These are phyloP conservation scores for Eretmochelys imbricata DNA, from an alignment of 2,113 vertebrate genomes.

Conservation along the genomic window DNA sequence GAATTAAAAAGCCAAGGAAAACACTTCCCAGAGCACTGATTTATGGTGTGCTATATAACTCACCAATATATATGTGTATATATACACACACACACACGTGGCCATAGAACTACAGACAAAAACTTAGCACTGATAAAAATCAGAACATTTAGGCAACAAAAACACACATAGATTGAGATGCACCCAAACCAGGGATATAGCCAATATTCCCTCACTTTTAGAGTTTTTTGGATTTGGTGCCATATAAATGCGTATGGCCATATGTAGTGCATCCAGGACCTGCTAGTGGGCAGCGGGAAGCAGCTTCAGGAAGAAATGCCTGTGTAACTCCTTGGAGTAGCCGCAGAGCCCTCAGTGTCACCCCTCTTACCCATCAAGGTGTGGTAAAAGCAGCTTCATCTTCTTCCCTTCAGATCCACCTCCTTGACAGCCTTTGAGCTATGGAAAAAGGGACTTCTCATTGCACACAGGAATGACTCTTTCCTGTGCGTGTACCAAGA, in stretches of 20 bases:
- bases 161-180: rapidly evolving
- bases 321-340: not conserved
- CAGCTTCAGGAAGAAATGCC: not conserved
- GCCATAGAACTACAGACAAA: not conserved
- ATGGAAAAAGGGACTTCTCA: not conserved
- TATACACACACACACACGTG: not conserved
- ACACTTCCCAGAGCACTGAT: rapidly evolving
- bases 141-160: not conserved
- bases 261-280: not conserved
- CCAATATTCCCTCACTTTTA: not conserved
- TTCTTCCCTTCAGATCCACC: not conserved
- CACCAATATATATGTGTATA: too few species aligned
- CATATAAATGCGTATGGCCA: not conserved
- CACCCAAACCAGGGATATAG: not conserved
- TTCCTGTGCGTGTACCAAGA: not conserved
- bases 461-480: not conserved
- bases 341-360: not conserved
- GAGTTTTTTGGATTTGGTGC: not conserved
- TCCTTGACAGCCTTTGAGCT: not conserved
- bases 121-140: not conserved
- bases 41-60: not conserved
- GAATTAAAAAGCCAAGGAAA: not conserved
- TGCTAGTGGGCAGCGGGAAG: not conserved
- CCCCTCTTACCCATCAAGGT: not conserved
- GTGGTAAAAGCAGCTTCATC: not conserved